Evolutionary conservation across 2,888 invertebrate genomes (phyloP).

Genomic region (Emmelina monodactyla): DNA sequence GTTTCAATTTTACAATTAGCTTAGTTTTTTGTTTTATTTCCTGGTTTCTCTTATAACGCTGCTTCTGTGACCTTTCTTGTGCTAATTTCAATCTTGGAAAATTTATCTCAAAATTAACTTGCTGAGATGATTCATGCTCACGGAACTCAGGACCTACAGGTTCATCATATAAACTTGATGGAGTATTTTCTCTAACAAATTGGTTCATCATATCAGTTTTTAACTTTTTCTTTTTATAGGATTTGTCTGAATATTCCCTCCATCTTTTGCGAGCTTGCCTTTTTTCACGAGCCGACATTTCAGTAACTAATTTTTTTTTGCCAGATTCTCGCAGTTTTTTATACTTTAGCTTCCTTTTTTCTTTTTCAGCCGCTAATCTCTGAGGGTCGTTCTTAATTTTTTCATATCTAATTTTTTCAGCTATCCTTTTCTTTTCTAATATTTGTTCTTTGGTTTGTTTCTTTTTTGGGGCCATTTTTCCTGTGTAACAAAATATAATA

Average conservation of each 20-base stretch:
- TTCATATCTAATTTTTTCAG: constrained; percentile 2
- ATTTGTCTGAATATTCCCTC: constrained; percentile 3
- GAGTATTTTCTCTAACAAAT: constrained; percentile 2
- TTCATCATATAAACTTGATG: constrained; percentile 2
- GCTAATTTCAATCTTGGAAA: not conserved
- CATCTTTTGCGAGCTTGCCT: constrained; percentile 2
- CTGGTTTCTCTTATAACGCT: constrained; percentile 3
- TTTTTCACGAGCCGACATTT: not conserved
- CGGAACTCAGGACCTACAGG: not conserved
- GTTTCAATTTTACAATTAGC: constrained; percentile 1
- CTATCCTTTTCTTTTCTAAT: not conserved
- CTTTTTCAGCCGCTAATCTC: constrained; percentile 3
- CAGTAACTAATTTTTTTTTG: constrained; percentile 1
- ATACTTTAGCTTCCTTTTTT: constrained; percentile 4
- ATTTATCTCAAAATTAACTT: constrained; percentile 1
- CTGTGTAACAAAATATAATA: not conserved
- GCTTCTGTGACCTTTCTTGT: not conserved
- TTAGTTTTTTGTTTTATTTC: constrained; percentile 3
- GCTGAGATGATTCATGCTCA: not conserved
- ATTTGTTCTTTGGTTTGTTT: not conserved
- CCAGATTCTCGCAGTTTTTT: constrained; percentile 3
- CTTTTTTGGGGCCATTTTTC: not conserved
- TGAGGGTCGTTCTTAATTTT: constrained; percentile 4
- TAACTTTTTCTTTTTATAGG: constrained; percentile 2
- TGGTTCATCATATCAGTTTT: not conserved